These are phyloP conservation scores for Plecturocebus donacophilus DNA, from an alignment of 2,113 vertebrate species.

Conservation along the genomic window DNA sequence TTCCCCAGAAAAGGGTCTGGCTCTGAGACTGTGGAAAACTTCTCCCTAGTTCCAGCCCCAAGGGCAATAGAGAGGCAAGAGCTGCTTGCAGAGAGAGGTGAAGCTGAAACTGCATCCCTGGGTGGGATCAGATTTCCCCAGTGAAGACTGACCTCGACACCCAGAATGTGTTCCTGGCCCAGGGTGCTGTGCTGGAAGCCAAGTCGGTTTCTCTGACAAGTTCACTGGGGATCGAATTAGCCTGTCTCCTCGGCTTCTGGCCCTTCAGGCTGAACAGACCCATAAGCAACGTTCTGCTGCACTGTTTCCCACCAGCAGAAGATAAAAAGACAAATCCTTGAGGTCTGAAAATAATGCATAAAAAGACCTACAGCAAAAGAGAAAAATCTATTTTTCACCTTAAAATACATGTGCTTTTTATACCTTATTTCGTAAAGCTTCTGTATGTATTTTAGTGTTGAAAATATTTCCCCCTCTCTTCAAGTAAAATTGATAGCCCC, in stretches of 20 bases:
- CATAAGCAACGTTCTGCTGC: accelerated
- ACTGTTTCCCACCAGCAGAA: not conserved
- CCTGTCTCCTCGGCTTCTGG: not conserved
- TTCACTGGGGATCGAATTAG: not conserved
- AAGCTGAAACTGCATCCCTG: not conserved
- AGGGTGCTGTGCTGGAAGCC: not conserved
- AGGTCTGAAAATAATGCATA: not conserved
- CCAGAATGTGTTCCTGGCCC: not conserved
- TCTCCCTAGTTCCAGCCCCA: not conserved
- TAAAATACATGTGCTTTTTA: not conserved
- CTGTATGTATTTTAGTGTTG: not conserved
- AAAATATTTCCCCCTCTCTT: not conserved
- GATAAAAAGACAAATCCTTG: not conserved
- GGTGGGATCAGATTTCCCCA: not conserved
- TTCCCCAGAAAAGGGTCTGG: not conserved
- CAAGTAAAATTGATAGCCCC: not conserved
- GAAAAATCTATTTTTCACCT: not conserved
- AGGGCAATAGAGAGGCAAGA: not conserved
- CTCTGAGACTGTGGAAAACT: constrained; percentile 30
- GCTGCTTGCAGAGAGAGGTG: not conserved
- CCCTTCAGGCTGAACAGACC: too few species aligned
- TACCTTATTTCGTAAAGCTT: not conserved
- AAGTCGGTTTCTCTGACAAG: accelerated
- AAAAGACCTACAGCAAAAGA: not conserved
- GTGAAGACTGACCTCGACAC: not conserved